These are phyloP conservation scores for Harpagifer antarcticus DNA, from an alignment of 2,797 vertebrate species.

Conservation along the genomic window DNA sequence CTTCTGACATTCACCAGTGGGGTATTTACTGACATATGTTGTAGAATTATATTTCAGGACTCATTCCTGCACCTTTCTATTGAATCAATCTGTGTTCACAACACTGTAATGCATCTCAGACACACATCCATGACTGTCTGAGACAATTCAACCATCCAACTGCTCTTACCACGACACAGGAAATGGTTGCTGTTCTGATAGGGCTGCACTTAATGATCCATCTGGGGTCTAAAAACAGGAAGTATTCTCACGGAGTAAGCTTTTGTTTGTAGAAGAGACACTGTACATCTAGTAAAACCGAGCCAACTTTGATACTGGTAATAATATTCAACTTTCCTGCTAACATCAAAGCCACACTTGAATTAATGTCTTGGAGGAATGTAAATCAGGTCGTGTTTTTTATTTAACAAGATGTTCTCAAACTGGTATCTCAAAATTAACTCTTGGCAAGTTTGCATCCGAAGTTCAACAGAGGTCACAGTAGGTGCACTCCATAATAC, in stretches of 20 bases:
- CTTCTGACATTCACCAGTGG: too few relatives aligned
- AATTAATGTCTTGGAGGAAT: neutral
- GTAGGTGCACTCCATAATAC: too few relatives aligned
- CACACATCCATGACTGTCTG: neutral
- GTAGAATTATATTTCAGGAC: too few relatives aligned
- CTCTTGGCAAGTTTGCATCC: too few relatives aligned
- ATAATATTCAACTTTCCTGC: neutral
- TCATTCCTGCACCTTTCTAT: neutral
- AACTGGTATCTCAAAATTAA: neutral
- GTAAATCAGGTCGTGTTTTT: neutral
- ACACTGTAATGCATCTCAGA: neutral
- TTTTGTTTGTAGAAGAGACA: constrained; percentile 3
- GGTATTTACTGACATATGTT: too few relatives aligned
- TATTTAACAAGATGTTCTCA: neutral
- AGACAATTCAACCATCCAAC: neutral
- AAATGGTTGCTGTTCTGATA: neutral
- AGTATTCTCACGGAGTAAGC: constrained; percentile 4
- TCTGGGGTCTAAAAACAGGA: neutral
- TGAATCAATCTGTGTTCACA: neutral
- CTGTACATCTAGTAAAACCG: neutral
- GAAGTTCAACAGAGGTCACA: too few relatives aligned
- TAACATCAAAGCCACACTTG: neutral
- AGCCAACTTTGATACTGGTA: neutral
- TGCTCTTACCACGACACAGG: neutral
- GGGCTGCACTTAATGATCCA: neutral